phyloP scores from a whole-genome alignment of 2,113 vertebrate genomes.

The Chionomys nivalis region DNA sequence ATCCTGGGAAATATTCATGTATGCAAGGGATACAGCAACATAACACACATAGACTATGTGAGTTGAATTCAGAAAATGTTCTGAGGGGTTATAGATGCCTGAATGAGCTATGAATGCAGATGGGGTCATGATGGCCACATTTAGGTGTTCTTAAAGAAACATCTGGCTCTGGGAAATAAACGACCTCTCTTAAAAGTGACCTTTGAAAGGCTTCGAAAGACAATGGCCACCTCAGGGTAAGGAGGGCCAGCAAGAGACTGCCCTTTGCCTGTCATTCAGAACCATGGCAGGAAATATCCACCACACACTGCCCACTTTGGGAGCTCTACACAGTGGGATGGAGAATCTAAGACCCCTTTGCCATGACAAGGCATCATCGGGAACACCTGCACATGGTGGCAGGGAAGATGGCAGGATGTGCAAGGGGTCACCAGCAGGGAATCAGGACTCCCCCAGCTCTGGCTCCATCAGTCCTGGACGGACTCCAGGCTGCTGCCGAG shows the following conservation, averaged over 20 bases:
- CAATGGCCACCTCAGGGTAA: slow-evolving; percentile 62
- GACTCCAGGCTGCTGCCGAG: background rate
- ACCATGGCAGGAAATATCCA: background rate
- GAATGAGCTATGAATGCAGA: background rate
- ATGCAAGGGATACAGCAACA: background rate
- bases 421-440: background rate
- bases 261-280: slow-evolving; percentile 61
- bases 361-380: background rate
- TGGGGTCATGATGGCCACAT: background rate
- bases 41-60: background rate
- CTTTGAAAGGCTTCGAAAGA: slow-evolving; percentile 55
- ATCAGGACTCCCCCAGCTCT: background rate
- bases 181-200: slow-evolving; percentile 47
- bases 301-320: background rate
- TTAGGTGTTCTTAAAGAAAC: background rate
- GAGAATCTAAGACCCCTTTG: accelerated
- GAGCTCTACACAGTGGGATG: no score
- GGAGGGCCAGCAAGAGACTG: background rate
- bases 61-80: background rate
- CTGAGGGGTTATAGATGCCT: background rate
- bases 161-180: slow-evolving; percentile 39
- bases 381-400: accelerated
- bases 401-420: background rate
- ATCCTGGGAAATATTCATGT: background rate
- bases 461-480: background rate